Evolutionary conservation across 1,140 invertebrate genomes (phyloP), one percentile per base, ranked within the genome.

Genomic region (Vanessa tameamea): DNA sequence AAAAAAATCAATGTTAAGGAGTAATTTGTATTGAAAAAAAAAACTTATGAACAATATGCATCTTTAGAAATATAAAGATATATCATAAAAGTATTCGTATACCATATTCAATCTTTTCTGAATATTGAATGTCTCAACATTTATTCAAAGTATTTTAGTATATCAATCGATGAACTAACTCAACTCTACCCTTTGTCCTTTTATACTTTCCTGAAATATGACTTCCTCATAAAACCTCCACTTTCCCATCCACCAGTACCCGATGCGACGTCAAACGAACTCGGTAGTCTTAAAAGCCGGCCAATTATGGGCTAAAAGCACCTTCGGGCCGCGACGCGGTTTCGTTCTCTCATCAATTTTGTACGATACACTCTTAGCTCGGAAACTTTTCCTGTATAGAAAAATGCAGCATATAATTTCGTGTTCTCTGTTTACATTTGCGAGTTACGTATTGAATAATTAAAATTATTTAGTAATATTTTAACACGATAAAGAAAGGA

Each of bases 241-340:
- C 55, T 59, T 69, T 57, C n/a, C 26, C 64, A 53, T 68, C 66
- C 59, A 20, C 2, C 66, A 64, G 72, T 74, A 74, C 72, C 48
- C 53, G 74, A 61, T 75, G 81, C 79, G 84, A 87, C 80, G 84
- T 87, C 84, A 90, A 89, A 87, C 87, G 86, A 89, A 88, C 82
- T 78, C 83, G 89, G 85, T 83, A 92, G 87, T 92, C 91, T 93
- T 93, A 93, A 93, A 93, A 93, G 92, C 92, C 90, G 80, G 85
- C 89, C 92, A 93, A 93, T 93, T 93, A 93, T 81, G 85, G 87
- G 82, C 90, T 93, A 93, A 93, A 93, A 93, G 92, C 91, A 92
- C 89, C 90, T 90, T 89, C 87, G 88, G 87, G 90, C 74, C 76
- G 63, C 79, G 78, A 72, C 81, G 87, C 84, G 87, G 89, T 87